Conservation (phyloP, 2,797 vertebrate species). For the Poecilia wingei region DNA sequence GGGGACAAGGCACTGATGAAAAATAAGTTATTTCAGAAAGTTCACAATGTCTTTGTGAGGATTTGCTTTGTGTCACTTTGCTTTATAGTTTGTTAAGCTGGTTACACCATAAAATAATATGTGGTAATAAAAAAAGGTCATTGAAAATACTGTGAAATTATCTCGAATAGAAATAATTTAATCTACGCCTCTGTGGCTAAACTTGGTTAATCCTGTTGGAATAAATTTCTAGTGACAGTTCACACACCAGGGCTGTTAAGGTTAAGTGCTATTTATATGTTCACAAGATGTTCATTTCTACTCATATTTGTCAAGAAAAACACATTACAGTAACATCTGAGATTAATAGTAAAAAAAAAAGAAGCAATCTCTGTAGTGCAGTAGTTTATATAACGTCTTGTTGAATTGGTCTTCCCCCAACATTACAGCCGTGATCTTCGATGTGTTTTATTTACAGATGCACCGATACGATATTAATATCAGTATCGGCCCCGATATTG, state of each 20-base stretch:
- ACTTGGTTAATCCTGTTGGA: conserved; percentile 44
- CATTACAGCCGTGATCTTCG: neutral
- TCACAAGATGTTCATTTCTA: conserved; percentile 9
- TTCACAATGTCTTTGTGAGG: neutral
- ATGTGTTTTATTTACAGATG: neutral
- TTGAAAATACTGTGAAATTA: neutral
- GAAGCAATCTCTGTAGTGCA: neutral
- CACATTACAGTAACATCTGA: neutral
- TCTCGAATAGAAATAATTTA: neutral
- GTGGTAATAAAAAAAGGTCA: neutral
- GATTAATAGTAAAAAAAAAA: neutral
- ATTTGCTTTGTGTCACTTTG: neutral
- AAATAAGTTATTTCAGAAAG: neutral
- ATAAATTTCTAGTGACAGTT: conserved; percentile 41
- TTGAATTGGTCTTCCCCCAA: neutral
- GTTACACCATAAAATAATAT: neutral
- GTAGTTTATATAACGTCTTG: neutral
- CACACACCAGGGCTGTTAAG: conserved; percentile 43
- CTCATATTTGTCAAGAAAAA: conserved; percentile 2
- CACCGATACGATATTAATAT: too few species aligned
- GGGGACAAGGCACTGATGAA: conserved; percentile 37
- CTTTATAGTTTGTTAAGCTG: neutral
- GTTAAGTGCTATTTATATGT: conserved; percentile 27
- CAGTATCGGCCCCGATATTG: too few species aligned
- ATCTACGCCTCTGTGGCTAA: neutral